Conservation (phyloP, 2,888 invertebrate species). For the Clusia tigrina region DNA sequence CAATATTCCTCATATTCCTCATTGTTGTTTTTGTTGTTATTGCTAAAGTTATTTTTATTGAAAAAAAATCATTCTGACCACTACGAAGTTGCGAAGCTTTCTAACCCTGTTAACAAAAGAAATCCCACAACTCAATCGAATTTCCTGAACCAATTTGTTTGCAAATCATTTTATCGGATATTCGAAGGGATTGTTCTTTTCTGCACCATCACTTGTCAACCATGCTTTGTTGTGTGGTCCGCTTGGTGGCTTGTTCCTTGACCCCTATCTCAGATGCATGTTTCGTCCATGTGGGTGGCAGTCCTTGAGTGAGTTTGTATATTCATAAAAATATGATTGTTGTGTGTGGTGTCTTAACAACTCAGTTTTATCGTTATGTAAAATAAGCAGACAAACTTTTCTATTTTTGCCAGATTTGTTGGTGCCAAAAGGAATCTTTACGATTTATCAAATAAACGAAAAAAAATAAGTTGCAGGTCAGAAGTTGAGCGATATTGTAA, state of each 20-base stretch:
- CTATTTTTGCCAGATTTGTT: not conserved
- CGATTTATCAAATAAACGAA: slow-evolving; percentile 47
- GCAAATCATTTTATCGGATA: slow-evolving; percentile 56
- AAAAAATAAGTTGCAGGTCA: not conserved
- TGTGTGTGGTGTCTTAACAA: not conserved
- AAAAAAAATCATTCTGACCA: no score
- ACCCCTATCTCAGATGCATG: not conserved
- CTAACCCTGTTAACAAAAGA: slow-evolving; percentile 52
- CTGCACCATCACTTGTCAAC: slow-evolving; percentile 26
- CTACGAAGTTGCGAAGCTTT: not conserved
- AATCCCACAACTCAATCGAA: slow-evolving; percentile 57
- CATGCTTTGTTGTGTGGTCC: no score
- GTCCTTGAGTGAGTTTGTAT: not conserved
- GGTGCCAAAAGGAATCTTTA: slow-evolving; percentile 43
- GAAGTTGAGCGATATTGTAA: not conserved
- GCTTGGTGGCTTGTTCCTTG: slow-evolving; percentile 3
- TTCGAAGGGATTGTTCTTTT: slow-evolving; percentile 36
- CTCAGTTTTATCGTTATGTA: not conserved
- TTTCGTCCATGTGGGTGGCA: not conserved
- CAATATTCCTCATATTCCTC: no score
- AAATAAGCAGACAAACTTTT: not conserved
- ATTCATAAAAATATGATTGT: not conserved
- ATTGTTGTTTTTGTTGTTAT: no score
- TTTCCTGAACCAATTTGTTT: slow-evolving; percentile 57
- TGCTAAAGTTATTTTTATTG: no score